These are phyloP conservation scores for Condylura cristata DNA, from an alignment of 2,113 vertebrate genomes.

Conservation along the genomic window DNA sequence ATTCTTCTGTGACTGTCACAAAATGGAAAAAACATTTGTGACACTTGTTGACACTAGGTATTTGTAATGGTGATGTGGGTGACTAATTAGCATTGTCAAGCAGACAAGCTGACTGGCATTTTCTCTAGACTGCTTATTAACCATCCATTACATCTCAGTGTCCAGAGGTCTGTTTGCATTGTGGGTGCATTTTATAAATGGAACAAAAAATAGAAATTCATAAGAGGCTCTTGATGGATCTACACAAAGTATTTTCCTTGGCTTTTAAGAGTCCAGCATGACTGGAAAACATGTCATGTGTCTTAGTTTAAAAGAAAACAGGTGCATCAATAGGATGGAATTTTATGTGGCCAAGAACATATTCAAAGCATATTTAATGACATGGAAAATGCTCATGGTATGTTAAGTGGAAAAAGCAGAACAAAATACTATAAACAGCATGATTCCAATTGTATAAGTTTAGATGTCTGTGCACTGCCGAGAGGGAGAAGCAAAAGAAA, in stretches of 20 bases:
- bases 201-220: slow-evolving; percentile 25
- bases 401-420: slow-evolving; percentile 76
- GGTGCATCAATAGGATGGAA: slow-evolving; percentile 75
- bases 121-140: slow-evolving; percentile 54
- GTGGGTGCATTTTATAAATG: slow-evolving; percentile 44
- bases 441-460: not conserved
- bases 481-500: not conserved
- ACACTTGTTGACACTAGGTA: not conserved
- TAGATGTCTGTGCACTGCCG: not conserved
- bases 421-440: slow-evolving; percentile 53
- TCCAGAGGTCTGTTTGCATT: slow-evolving; percentile 5
- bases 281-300: slow-evolving; percentile 61
- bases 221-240: slow-evolving; percentile 11
- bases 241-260: slow-evolving; percentile 54
- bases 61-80: slow-evolving; percentile 9
- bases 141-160: not conserved
- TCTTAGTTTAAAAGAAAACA: slow-evolving; percentile 78
- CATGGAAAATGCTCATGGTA: slow-evolving; percentile 72
- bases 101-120: slow-evolving; percentile 12
- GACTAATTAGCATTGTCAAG: slow-evolving; percentile 39
- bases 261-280: slow-evolving; percentile 53
- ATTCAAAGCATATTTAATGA: slow-evolving; percentile 76
- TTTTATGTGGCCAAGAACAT: slow-evolving; percentile 76
- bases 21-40: slow-evolving; percentile 39
- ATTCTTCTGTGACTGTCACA: not conserved